Evolutionary conservation across 2,888 invertebrate genomes (phyloP), one percentile per base, ranked within the genome.

Genomic region (Stenichneumon culpator): DNA sequence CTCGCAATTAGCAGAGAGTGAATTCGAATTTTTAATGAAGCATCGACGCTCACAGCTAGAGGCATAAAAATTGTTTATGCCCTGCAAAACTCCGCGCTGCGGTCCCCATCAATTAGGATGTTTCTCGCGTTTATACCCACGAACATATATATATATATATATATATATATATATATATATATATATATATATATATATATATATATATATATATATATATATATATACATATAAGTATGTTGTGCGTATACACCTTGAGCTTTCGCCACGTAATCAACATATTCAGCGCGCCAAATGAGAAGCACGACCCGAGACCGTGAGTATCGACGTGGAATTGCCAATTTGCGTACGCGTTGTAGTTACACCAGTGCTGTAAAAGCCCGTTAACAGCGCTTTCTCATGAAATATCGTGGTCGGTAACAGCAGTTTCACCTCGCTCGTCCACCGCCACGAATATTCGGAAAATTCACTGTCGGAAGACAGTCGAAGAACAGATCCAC

Each of bases 11-110:
- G 79, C 79, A 36, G 60, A 65, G 75, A 72, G 75, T 69, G 85
- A 78, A 82, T 89, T 84, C 88, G 90, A 89, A 89, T 90, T 92
- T 92, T 92, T 92, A 92, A 92, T 90, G 91, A 92, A 90, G 89
- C 88, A 88, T 89, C 89, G 90, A 89, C 88, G 89, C 82, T 83
- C 70, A 86, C 79, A 68, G 79, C 87, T 82, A 86, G 81, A 87
- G 86, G 89, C 90, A 92, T 90, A 92, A 92, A 91, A 91, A 90
- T 92, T 90, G 87, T 92, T 92, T 92, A 91, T 91, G 91, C 88
- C 89, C 91, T 87, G 91, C 91, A 91, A 92, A 91, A 91, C 90
- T 90, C 89, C 86, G 87, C 89, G 86, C 89, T 89, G 90, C 89
- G 87, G 88, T 89, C 87, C 89, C 14, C 90, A 92, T 92, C 92